These are phyloP conservation scores for Mallateleia sp. DNA, from an alignment of 2,888 invertebrate genomes.

Conservation along the genomic window DNA sequence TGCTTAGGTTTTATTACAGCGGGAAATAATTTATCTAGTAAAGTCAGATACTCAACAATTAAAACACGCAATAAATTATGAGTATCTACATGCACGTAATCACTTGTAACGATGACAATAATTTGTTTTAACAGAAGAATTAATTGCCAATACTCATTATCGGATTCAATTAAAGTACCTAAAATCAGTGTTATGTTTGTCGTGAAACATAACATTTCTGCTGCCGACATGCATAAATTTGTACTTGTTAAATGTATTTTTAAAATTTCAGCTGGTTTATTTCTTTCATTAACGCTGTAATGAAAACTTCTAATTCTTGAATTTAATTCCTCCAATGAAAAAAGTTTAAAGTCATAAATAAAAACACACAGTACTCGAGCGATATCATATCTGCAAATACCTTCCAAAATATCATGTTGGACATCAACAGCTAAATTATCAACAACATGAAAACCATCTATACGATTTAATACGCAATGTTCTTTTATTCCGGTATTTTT, in stretches of 20 bases:
- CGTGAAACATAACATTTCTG: too few species aligned
- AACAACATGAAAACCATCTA: neutral
- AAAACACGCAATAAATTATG: slow-evolving; percentile 4
- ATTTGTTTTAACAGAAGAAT: slow-evolving; percentile 21
- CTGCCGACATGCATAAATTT: too few species aligned
- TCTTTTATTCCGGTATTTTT: neutral
- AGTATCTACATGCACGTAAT: neutral
- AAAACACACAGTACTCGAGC: slow-evolving; percentile 40
- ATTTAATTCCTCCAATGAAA: too few species aligned
- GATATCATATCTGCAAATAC: slow-evolving; percentile 70
- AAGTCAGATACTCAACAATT: slow-evolving; percentile 21
- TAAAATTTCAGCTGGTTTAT: too few species aligned
- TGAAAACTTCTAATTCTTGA: too few species aligned
- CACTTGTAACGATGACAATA: neutral
- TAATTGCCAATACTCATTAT: slow-evolving; percentile 37
- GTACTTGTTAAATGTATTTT: too few species aligned
- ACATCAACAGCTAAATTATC: too few species aligned
- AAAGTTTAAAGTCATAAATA: too few species aligned
- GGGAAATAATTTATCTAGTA: slow-evolving; percentile 32
- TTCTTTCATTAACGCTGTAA: too few species aligned
- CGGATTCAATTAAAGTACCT: slow-evolving; percentile 19
- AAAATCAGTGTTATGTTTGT: slow-evolving; percentile 50
- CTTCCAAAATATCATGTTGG: slow-evolving; percentile 47
- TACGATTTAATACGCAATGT: neutral
- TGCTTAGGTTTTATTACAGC: slow-evolving; percentile 71